Conservation (phyloP, 2,888 invertebrate species). For the Hoplodrina ambigua region DNA sequence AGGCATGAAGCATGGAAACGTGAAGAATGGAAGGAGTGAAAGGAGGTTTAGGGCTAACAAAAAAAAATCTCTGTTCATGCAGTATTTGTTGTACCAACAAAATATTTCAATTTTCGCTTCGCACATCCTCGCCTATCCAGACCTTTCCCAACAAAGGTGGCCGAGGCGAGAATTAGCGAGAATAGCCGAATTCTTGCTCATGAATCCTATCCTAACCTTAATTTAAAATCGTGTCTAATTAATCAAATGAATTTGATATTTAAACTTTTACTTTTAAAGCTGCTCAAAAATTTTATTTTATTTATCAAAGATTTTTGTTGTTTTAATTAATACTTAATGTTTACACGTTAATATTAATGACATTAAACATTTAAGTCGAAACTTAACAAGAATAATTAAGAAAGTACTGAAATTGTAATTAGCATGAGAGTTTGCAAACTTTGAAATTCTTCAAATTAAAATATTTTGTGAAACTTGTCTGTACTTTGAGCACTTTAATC, state of each 20-base stretch:
- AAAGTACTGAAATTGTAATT: slow-evolving; percentile 10
- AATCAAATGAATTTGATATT: not conserved
- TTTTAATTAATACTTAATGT: not conserved
- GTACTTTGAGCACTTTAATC: no score
- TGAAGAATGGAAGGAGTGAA: no score
- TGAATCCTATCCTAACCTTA: no score
- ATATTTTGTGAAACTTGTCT: not conserved
- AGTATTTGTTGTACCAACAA: no score
- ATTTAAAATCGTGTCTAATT: not conserved
- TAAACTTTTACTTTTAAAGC: not conserved
- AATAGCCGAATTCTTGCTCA: no score
- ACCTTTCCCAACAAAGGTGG: no score
- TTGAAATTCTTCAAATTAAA: not conserved
- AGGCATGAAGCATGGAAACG: no score
- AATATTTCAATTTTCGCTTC: no score
- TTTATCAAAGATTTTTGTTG: not conserved
- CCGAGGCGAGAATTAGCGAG: no score
- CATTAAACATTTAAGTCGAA: not conserved
- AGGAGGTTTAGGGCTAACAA: no score
- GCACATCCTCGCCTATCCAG: no score
- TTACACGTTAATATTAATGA: not conserved
- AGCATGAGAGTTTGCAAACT: not conserved
- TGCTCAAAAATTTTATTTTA: not conserved
- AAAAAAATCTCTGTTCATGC: no score
- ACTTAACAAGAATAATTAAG: not conserved